These are phyloP conservation scores for Dysmachus trigonus DNA, from an alignment of 2,888 invertebrate species.

Conservation along the genomic window DNA sequence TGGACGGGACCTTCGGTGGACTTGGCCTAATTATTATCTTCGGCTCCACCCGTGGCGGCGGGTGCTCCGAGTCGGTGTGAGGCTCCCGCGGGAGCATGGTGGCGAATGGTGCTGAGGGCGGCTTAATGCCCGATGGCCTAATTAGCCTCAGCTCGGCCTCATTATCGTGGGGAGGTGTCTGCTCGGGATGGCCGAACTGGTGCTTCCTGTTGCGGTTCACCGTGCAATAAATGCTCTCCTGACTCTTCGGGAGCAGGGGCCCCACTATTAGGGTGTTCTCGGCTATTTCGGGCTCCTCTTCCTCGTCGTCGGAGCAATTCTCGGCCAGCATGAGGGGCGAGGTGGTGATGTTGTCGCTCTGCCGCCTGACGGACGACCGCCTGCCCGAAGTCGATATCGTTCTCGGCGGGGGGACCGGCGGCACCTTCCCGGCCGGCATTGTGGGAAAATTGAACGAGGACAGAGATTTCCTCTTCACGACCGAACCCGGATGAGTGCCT, in stretches of 20 bases:
- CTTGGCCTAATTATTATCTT: conserved; percentile 48
- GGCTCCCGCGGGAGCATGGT: neutral
- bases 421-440: conserved; percentile 62
- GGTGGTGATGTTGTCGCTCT: conserved; percentile 63
- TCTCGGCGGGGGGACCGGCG: conserved; percentile 80
- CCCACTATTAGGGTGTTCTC: conserved; percentile 69
- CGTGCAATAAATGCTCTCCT: conserved; percentile 52
- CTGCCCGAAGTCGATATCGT: conserved; percentile 74
- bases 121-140: conserved; percentile 48
- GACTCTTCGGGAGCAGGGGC: conserved; percentile 65
- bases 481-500: neutral
- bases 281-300: conserved; percentile 65
- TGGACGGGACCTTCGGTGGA: conserved; percentile 18
- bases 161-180: conserved; percentile 5
- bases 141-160: conserved; percentile 36
- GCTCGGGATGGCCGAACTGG: neutral
- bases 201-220: conserved; percentile 46
- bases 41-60: conserved; percentile 29
- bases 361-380: conserved; percentile 57
- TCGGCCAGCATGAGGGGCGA: conserved; percentile 66
- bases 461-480: conserved; percentile 70
- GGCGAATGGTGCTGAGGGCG: conserved; percentile 42
- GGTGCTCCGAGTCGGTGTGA: neutral
- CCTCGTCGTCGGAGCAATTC: conserved; percentile 63
- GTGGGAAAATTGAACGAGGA: conserved; percentile 66